Base-by-base conservation (phyloP, 2,888 invertebrate genomes). In the Plusia festucae region DNA sequence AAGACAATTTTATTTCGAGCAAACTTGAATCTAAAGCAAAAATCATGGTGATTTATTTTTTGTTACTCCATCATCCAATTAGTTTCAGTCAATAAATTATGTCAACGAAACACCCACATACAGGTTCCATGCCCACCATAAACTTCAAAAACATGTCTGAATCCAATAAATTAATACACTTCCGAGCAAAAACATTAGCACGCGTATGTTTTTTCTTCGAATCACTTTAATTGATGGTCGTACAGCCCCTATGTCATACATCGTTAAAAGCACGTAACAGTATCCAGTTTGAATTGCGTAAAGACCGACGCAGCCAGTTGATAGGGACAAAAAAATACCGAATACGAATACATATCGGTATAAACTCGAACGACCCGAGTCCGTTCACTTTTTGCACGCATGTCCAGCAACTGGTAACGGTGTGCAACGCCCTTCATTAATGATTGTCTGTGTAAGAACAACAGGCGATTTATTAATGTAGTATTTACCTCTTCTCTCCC, bases 311-410 rank as follows among this genome's bases (percentile, higher is more conserved):
- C 58, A 79, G 71, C 76, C 34, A 65, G 74, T 75, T 57, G 68
- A 73, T 76, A 82, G 78, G 79, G 65, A 73, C 65, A 84, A 83
- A 85, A 82, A 85, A 82, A 73, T 22, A 72, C 71, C 70, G 76
- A 78, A 81, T 81, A 76, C 69, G 68, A 73, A 73, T 76, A 71
- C 55, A 64, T 70, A 69, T 70, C 53, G 66, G 63, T 71, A 81
- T 79, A 83, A 87, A 86, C 82, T 83, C 73, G 84, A 81, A 82
- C 78, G 76, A 78, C 65, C 68, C 65, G 68, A 70, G 73, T 68
- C 77, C 82, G 71, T 71, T 86, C 76, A 81, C 81, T 88, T 87
- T 85, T 85, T 65, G 70, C 65, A 52, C n/a, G n/a, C n/a, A n/a
- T n/a, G n/a, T n/a, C n/a, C 58, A 65, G 71, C 78, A 70, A 76